Base-by-base conservation (phyloP, 2,888 invertebrate genomes). In the Melinopterus prodromus region DNA sequence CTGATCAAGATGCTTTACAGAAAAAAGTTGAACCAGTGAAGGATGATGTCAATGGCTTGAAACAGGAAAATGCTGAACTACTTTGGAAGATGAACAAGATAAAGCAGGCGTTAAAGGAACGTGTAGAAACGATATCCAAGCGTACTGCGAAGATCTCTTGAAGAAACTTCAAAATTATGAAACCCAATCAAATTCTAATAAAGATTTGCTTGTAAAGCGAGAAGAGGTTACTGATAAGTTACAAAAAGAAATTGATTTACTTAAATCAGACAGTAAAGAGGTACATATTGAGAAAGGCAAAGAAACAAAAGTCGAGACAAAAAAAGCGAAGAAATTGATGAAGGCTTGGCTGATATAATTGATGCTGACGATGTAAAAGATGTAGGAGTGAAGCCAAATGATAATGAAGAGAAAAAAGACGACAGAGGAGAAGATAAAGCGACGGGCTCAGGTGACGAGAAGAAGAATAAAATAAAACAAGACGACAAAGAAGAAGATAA, bases 1-100 rank as follows among this genome's bases (percentile, higher is more conserved):
- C 81, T 72, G 77, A 78, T 78, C 70, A 83, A 70, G 76, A 79
- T 70, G 85, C 86, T 77, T 81, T 84, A 9, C 84, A 87, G 77
- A 87, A 88, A 81, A 84, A 85, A 79, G 78, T 86, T n/a, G n/a
- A n/a, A n/a, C n/a, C n/a, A n/a, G n/a, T n/a, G n/a, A n/a, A n/a
- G n/a, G n/a, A n/a, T n/a, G n/a, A n/a, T n/a, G n/a, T n/a, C 69
- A 83, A 71, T 38, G 81, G 80, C 71, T 71, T 88, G 14, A 93
- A 92, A 87, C 89, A 91, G 36, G 94, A 94, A 87, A 94, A 94
- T 86, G 85, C 91, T 6, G 94, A 95, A 86, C 86, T 95, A 76
- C 88, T 95, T 9, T 90, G 90, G 85, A 95, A 95, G 90, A 95
- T 95, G 94, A 94, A 95, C 83, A 94, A 94, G 89, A 92, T 95